These are phyloP conservation scores for Zaprionus taronus DNA, from an alignment of 1,140 invertebrate species.

Conservation along the genomic window DNA sequence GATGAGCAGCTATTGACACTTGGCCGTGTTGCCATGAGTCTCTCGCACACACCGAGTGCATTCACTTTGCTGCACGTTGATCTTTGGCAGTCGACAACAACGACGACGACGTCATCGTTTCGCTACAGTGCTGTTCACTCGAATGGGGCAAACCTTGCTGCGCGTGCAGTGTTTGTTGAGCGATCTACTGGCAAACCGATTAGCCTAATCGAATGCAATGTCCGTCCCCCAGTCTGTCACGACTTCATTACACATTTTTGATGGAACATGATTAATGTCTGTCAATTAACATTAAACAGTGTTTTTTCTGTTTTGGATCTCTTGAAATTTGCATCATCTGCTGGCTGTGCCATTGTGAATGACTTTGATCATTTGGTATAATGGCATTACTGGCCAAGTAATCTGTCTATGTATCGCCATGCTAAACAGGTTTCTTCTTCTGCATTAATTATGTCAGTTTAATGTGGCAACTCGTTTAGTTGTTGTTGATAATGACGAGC, in stretches of 20 bases:
- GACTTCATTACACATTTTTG: conserved; percentile 28
- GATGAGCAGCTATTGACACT: conserved; percentile 51
- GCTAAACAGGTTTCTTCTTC: conserved; percentile 32
- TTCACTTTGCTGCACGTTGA: conserved; percentile 41
- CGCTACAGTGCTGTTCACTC: conserved; percentile 28
- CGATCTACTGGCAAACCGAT: conserved; percentile 16
- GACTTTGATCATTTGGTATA: conserved; percentile 35
- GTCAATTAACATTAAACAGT: conserved; percentile 17
- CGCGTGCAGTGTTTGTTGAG: background rate
- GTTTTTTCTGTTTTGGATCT: background rate
- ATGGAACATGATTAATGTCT: conserved; percentile 32
- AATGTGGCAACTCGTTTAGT: conserved; percentile 42
- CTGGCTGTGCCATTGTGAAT: background rate
- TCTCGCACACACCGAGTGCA: conserved; percentile 41
- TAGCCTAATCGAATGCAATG: conserved; percentile 32
- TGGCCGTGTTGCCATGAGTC: conserved; percentile 50
- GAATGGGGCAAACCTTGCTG: conserved; percentile 39
- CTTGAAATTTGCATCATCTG: conserved; percentile 10
- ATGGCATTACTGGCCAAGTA: conserved; percentile 27
- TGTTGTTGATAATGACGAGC: conserved; percentile 13
- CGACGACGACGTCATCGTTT: conserved; percentile 17
- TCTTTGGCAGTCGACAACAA: conserved; percentile 37
- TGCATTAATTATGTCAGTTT: conserved; percentile 54
- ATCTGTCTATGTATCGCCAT: conserved; percentile 4
- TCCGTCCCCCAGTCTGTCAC: background rate